Conservation (phyloP, 2,113 vertebrate genomes). For the Megaceryle maxima region DNA sequence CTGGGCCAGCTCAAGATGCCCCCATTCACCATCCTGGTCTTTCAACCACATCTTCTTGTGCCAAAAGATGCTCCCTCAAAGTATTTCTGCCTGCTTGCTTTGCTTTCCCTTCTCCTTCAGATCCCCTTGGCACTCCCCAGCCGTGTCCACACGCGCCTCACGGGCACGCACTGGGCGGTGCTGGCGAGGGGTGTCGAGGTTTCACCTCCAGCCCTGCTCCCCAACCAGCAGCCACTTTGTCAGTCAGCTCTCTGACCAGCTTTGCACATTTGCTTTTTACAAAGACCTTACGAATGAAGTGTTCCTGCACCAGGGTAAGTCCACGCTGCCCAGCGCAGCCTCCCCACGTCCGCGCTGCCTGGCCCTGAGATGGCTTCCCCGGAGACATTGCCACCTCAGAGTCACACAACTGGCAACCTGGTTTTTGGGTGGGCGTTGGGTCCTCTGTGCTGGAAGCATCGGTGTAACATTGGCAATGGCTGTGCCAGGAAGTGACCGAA, state of each 20-base stretch:
- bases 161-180: too few relatives aligned
- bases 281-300: not conserved
- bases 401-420: fast-evolving
- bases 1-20: not conserved
- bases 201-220: not conserved
- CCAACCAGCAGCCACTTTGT: too few relatives aligned
- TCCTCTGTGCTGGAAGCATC: not conserved
- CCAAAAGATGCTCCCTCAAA: not conserved
- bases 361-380: not conserved
- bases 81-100: not conserved
- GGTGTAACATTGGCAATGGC: not conserved
- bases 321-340: not conserved
- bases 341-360: fast-evolving
- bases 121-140: not conserved
- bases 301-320: not conserved
- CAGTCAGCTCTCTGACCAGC: not conserved
- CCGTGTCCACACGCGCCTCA: fast-evolving
- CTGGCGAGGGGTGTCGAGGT: too few relatives aligned
- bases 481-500: not conserved
- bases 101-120: not conserved
- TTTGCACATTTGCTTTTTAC: not conserved
- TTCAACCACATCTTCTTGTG: fast-evolving
- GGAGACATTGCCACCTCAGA: not conserved
- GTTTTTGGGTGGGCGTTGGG: not conserved
- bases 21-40: not conserved